Evolutionary conservation across 1,140 invertebrate genomes (phyloP).

Genomic region (Oryzaephilus surinamensis): DNA sequence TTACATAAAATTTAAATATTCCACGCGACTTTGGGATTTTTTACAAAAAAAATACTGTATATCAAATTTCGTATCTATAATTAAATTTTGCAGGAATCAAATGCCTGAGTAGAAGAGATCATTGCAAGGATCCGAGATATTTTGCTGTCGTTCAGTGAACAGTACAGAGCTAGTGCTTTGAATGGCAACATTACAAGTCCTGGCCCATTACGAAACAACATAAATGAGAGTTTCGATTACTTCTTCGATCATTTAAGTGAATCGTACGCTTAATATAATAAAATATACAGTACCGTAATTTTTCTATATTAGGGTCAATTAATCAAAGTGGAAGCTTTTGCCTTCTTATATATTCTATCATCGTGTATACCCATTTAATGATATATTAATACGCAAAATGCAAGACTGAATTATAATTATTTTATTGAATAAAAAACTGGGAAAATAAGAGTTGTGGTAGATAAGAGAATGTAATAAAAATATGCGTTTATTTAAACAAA

Average conservation of each 20-base stretch:
- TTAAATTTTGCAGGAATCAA: slow-evolving; percentile 48
- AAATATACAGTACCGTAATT: too few relatives aligned
- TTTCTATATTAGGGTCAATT: too few relatives aligned
- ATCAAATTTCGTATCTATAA: too few relatives aligned
- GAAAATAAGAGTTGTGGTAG: background rate
- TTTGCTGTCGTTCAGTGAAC: slow-evolving; percentile 60
- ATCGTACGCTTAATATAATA: slow-evolving; percentile 40
- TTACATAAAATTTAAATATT: too few relatives aligned
- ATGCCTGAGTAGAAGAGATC: slow-evolving; percentile 67
- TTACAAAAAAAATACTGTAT: too few relatives aligned
- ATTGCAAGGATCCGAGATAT: slow-evolving; percentile 65
- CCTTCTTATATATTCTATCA: slow-evolving; percentile 8
- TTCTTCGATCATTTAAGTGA: slow-evolving; percentile 48
- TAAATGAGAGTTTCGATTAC: slow-evolving; percentile 42
- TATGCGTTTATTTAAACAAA: too few relatives aligned
- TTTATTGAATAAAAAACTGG: slow-evolving; percentile 7
- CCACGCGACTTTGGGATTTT: too few relatives aligned
- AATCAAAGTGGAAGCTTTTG: slow-evolving; percentile 6
- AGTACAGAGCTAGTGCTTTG: slow-evolving; percentile 47
- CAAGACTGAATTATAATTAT: slow-evolving; percentile 12
- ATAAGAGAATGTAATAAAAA: too few relatives aligned
- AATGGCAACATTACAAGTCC: slow-evolving; percentile 37
- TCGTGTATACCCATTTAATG: slow-evolving; percentile 9
- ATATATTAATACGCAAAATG: slow-evolving; percentile 12
- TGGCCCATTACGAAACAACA: slow-evolving; percentile 39